Evolutionary conservation across 1,140 invertebrate species (phyloP).

Genomic region (Conus betulinus): DNA sequence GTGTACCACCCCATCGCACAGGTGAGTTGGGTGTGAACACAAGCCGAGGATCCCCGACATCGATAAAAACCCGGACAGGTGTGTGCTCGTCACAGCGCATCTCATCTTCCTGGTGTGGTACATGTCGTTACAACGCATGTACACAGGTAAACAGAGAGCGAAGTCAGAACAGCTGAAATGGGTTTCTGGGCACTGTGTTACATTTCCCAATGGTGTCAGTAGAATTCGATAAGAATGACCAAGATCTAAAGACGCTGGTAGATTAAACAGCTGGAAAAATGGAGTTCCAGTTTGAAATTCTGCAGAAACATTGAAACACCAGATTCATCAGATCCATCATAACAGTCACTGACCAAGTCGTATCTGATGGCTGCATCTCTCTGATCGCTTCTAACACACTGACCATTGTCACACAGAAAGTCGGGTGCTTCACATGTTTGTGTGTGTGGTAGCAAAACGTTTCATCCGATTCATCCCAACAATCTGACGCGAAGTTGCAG

Average conservation of each 20-base stretch:
- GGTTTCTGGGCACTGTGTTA: neutral
- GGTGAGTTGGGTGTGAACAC: slow-evolving; percentile 20
- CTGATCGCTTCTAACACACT: neutral
- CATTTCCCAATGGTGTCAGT: too few relatives aligned
- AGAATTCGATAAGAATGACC: too few relatives aligned
- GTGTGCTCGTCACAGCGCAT: neutral
- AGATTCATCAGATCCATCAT: neutral
- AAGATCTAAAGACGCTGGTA: too few relatives aligned
- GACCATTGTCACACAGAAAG: neutral
- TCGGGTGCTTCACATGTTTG: neutral
- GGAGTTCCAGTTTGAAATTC: too few relatives aligned
- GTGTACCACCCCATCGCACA: slow-evolving; percentile 24
- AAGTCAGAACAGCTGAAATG: slow-evolving; percentile 8
- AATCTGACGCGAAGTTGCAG: neutral
- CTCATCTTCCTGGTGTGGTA: slow-evolving; percentile 14
- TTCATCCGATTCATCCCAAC: neutral
- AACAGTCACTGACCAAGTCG: neutral
- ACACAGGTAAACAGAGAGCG: neutral
- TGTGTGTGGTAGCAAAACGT: neutral
- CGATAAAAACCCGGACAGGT: slow-evolving; percentile 29
- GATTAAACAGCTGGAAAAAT: neutral
- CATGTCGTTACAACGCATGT: slow-evolving; percentile 27
- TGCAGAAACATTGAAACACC: neutral
- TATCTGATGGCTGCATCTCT: neutral
- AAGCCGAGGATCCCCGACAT: slow-evolving; percentile 12